phyloP scores from a whole-genome alignment of 2,888 invertebrate genomes.

The Dorcus hopei region DNA sequence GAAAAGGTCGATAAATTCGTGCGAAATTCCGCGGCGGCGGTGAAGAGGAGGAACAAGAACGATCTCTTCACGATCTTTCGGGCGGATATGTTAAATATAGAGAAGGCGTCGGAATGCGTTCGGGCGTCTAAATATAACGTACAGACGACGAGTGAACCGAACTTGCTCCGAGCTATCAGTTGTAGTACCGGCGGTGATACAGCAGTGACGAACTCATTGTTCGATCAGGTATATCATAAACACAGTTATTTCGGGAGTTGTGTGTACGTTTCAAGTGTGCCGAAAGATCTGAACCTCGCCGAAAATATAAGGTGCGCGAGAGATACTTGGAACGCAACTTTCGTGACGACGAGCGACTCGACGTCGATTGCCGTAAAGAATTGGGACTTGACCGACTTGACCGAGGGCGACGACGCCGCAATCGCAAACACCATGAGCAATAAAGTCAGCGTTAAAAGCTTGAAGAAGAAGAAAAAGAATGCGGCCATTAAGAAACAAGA shows the following conservation, averaged over 20 bases:
- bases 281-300: conserved; percentile 65
- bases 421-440: conserved; percentile 18
- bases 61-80: conserved; percentile 2
- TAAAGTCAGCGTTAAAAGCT: conserved; percentile 22
- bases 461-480: conserved; percentile 12
- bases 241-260: conserved; percentile 39
- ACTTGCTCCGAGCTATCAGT: conserved; percentile 33
- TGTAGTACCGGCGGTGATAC: conserved; percentile 20
- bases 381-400: conserved; percentile 46
- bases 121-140: conserved; percentile 41
- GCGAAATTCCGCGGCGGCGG: conserved; percentile 29
- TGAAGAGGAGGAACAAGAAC: neutral
- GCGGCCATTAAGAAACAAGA: neutral
- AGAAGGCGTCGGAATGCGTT: conserved; percentile 33
- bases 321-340: conserved; percentile 15
- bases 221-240: neutral
- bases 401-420: conserved; percentile 1
- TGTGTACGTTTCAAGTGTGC: conserved; percentile 56
- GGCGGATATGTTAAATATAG: conserved; percentile 39
- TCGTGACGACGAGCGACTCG: conserved; percentile 1
- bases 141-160: conserved; percentile 46
- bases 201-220: conserved; percentile 11
- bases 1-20: conserved; percentile 27
- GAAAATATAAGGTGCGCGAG: conserved; percentile 35
- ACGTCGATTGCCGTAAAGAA: conserved; percentile 47